These are phyloP conservation scores for Centropristis striata DNA, from an alignment of 2,113 vertebrate species.

Conservation along the genomic window DNA sequence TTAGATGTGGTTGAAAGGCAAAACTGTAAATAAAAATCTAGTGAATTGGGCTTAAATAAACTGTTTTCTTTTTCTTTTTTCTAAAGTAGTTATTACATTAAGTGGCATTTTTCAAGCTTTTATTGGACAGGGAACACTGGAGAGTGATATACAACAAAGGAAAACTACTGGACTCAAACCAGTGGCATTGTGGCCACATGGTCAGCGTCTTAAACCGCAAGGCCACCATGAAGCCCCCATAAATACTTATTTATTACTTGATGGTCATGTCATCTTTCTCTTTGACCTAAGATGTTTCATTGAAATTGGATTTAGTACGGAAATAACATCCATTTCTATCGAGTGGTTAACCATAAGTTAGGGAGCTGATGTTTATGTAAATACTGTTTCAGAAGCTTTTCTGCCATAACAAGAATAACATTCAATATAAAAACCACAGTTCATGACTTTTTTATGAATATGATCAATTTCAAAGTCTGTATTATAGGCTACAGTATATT, in stretches of 20 bases:
- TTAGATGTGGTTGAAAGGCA: constrained; percentile 1
- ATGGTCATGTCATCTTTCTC: not conserved
- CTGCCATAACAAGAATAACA: not conserved
- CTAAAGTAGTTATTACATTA: not conserved
- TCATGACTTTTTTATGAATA: not conserved
- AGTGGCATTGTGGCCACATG: not conserved
- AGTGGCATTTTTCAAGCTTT: not conserved
- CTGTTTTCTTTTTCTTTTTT: not conserved
- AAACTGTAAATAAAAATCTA: not conserved
- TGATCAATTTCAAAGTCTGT: not conserved
- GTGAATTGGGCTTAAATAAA: not conserved
- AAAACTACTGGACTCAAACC: not conserved
- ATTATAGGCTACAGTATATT: not conserved
- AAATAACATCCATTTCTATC: not conserved
- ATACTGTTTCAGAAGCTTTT: not conserved
- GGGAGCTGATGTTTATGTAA: not conserved
- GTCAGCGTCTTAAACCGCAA: not conserved
- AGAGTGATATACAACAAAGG: not conserved
- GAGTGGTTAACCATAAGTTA: not conserved
- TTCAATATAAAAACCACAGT: not conserved
- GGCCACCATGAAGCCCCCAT: not conserved
- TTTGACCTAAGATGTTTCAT: not conserved
- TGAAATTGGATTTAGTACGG: not conserved
- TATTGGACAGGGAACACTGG: not conserved
- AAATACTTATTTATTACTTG: not conserved